Evolutionary conservation across 2,797 vertebrate genomes (phyloP).

Genomic region (Ambastaia sidthimunki): DNA sequence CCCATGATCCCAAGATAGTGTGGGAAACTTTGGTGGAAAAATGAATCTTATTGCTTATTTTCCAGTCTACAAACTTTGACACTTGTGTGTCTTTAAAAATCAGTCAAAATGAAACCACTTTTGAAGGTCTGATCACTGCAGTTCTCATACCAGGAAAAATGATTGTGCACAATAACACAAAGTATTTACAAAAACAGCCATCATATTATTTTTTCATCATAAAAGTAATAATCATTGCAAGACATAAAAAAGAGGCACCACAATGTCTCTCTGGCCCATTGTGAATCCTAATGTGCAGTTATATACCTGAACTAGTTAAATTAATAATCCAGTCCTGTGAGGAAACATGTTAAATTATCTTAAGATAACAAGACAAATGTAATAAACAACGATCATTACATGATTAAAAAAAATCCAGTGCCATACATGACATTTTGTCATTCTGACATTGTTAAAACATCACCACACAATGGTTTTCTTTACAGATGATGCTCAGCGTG

Average conservation of each 20-base stretch:
- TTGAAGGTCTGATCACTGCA: conserved; percentile 10
- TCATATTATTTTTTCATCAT: conserved; percentile 31
- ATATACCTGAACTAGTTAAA: conserved; percentile 25
- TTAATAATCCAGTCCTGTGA: background rate
- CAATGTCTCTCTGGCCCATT: conserved; percentile 41
- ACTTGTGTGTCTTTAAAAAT: too few species aligned
- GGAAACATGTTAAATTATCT: background rate
- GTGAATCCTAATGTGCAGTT: conserved; percentile 41
- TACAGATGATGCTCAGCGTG: background rate
- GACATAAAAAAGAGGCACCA: conserved; percentile 43
- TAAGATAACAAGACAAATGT: too few species aligned
- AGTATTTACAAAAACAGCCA: conserved; percentile 15
- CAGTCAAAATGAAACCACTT: conserved; percentile 12
- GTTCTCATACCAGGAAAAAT: conserved; percentile 3
- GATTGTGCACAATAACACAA: conserved; percentile 39
- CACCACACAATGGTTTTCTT: conserved; percentile 18
- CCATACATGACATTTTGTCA: conserved; percentile 3
- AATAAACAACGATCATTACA: conserved; percentile 6
- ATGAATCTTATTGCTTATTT: conserved; percentile 12
- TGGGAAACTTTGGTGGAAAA: conserved; percentile 56
- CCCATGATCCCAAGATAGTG: conserved; percentile 26
- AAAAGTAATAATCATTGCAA: conserved; percentile 46
- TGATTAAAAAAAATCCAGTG: conserved; percentile 37
- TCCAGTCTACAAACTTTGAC: background rate
- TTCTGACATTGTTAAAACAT: conserved; percentile 13